A percentile compares a stretch with the other conserved stretches of the same genome.
phyloP scores from a whole-genome alignment of 2,797 vertebrate genomes.

The Lateolabrax maculatus region DNA sequence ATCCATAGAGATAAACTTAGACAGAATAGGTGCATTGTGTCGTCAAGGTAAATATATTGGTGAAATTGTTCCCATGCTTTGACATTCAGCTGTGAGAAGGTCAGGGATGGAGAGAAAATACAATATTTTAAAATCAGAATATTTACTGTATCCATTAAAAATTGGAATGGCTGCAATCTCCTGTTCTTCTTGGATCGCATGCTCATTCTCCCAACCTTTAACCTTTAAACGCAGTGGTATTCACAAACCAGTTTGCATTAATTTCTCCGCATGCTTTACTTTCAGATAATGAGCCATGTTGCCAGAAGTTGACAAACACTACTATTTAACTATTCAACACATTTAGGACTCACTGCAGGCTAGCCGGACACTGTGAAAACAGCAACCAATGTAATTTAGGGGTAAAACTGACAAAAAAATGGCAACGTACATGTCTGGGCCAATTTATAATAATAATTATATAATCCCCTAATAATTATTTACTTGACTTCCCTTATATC shows the following conservation, averaged over 20 bases:
- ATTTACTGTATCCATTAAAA: slow-evolving; percentile 4
- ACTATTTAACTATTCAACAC: background rate
- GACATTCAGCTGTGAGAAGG: slow-evolving; percentile 23
- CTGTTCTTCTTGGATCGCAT: background rate
- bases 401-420: background rate
- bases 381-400: background rate
- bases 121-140: background rate
- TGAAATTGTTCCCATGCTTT: background rate
- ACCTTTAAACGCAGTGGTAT: slow-evolving; percentile 4
- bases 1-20: background rate
- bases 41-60: slow-evolving; percentile 1
- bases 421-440: background rate
- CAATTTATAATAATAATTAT: too few relatives aligned
- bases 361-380: background rate
- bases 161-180: slow-evolving; percentile 38
- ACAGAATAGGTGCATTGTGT: background rate
- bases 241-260: slow-evolving; percentile 36
- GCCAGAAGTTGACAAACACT: background rate
- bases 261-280: slow-evolving; percentile 14
- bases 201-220: slow-evolving; percentile 20
- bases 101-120: background rate
- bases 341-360: background rate
- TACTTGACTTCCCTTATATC: too few relatives aligned
- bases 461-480: too few relatives aligned
- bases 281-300: slow-evolving; percentile 10